A percentile compares a stretch with the other conserved stretches of the same genome.
Conservation (phyloP, 1,140 invertebrate genomes). For the Apis laboriosa region DNA sequence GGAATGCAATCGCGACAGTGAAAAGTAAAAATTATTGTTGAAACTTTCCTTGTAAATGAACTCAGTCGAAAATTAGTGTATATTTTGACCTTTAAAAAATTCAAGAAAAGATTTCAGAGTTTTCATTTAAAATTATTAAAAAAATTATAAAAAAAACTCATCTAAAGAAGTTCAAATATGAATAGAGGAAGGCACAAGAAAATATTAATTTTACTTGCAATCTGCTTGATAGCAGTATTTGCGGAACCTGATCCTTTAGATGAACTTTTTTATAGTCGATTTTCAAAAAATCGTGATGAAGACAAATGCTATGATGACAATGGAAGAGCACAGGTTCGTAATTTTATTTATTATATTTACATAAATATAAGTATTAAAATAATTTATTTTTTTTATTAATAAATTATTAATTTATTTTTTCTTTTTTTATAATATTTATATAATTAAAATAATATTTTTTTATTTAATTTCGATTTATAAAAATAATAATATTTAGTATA, state of each 20-base stretch:
- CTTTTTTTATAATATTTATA: not conserved
- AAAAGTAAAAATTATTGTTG: slow-evolving; percentile 40
- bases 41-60: slow-evolving; percentile 3
- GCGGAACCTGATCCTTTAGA: slow-evolving; percentile 72
- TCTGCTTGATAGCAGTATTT: slow-evolving; percentile 46
- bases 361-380: not conserved
- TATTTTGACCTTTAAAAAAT: slow-evolving; percentile 10
- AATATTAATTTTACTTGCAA: slow-evolving; percentile 29
- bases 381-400: not conserved
- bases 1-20: slow-evolving; percentile 55
- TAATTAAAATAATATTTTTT: not conserved
- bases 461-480: not conserved
- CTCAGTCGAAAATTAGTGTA: not conserved
- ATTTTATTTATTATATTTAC: not conserved
- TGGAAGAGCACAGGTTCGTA: slow-evolving; percentile 75
- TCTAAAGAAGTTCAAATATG: slow-evolving; percentile 21
- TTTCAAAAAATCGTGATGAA: slow-evolving; percentile 69
- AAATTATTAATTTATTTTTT: no score
- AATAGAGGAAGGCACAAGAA: slow-evolving; percentile 32
- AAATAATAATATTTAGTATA: not conserved
- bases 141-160: not conserved
- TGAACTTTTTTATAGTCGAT: slow-evolving; percentile 61
- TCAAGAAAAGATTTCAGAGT: not conserved
- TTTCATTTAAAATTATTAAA: no score
- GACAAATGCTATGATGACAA: slow-evolving; percentile 77